Conservation (phyloP, 2,797 vertebrate species). For the Miichthys miiuy region DNA sequence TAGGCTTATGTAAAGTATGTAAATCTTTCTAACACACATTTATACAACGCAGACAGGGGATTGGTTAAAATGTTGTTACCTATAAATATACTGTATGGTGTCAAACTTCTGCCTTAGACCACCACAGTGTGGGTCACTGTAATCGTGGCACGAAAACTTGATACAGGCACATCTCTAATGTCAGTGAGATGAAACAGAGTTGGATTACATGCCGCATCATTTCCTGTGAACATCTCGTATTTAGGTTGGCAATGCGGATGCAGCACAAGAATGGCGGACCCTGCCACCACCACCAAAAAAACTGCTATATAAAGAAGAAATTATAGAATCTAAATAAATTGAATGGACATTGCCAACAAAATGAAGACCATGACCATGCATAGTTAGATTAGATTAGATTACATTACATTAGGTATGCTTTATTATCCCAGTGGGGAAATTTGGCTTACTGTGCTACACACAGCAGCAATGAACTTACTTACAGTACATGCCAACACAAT, state of each 20-base stretch:
- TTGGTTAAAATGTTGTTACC: constrained; percentile 10
- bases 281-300: neutral
- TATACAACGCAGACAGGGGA: constrained; percentile 24
- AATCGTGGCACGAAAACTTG: neutral
- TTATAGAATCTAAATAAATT: neutral
- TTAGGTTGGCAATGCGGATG: neutral
- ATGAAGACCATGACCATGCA: neutral
- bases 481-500: no score
- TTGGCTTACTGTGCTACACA: no score
- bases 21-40: constrained; percentile 70
- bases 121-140: neutral
- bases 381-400: no score
- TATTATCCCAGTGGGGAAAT: no score
- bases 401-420: no score
- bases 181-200: neutral
- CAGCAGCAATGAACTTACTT: no score
- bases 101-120: constrained; percentile 8
- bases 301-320: neutral
- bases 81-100: constrained; percentile 13
- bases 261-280: neutral
- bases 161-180: neutral
- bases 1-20: constrained; percentile 64
- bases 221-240: neutral
- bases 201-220: neutral
- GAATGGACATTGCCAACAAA: neutral